Evolutionary conservation across 2,888 invertebrate genomes (phyloP).

Genomic region (Eupithecia subfuscata): DNA sequence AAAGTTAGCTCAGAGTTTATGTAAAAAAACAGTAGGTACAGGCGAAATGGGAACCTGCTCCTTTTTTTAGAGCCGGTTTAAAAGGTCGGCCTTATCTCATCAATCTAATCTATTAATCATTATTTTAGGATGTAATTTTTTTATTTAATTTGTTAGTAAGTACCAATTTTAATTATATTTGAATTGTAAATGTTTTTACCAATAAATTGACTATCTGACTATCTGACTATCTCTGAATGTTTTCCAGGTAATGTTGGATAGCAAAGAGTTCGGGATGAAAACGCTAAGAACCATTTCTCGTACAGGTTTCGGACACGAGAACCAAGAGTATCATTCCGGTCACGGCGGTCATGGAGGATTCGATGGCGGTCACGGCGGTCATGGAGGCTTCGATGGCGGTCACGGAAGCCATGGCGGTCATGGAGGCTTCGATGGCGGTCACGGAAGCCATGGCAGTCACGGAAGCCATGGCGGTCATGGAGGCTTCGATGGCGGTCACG

Average conservation of each 20-base stretch:
- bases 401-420: too few relatives aligned
- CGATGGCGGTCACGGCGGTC: too few relatives aligned
- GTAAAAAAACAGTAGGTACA: neutral
- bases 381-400: neutral
- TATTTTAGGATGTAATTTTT: too few relatives aligned
- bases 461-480: neutral
- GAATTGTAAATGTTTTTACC: too few relatives aligned
- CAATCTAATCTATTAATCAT: too few relatives aligned
- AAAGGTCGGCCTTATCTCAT: neutral
- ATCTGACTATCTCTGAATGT: neutral
- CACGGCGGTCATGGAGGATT: too few relatives aligned
- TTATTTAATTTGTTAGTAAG: too few relatives aligned
- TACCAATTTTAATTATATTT: too few relatives aligned
- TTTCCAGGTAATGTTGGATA: neutral
- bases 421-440: neutral
- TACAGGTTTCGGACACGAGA: neutral
- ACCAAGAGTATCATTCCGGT: too few relatives aligned
- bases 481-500: too few relatives aligned
- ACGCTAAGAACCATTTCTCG: neutral
- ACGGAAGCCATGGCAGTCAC: neutral
- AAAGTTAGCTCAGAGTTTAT: neutral
- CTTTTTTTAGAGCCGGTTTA: neutral
- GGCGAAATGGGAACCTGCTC: neutral
- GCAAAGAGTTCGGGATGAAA: neutral
- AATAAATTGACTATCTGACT: too few relatives aligned